Conservation (phyloP, 1,140 invertebrate genomes). For the Hylyphantes graminicola region DNA sequence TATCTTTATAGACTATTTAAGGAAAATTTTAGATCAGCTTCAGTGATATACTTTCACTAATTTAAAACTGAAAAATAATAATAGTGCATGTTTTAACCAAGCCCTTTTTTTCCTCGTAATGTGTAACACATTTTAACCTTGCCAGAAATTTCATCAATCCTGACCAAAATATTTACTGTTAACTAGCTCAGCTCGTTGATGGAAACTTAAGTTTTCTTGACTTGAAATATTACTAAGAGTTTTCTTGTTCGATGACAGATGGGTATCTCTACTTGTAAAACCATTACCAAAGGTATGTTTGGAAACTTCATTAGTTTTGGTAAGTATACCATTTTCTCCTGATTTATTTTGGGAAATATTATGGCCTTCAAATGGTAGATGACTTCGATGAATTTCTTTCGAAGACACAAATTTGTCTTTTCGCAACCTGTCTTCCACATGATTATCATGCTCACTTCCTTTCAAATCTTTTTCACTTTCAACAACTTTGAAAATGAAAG, state of each 20-base stretch:
- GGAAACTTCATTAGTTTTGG: slow-evolving; percentile 10
- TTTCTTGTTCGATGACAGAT: slow-evolving; percentile 17
- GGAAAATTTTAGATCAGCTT: too few species aligned
- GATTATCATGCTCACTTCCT: slow-evolving; percentile 22
- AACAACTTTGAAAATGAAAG: slow-evolving; percentile 67
- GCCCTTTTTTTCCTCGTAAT: too few species aligned
- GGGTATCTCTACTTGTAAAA: slow-evolving; percentile 31
- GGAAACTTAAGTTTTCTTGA: slow-evolving; percentile 66
- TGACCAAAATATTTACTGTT: slow-evolving; percentile 48
- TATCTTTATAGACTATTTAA: too few species aligned
- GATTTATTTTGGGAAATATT: slow-evolving; percentile 5
- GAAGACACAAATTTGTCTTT: slow-evolving; percentile 33
- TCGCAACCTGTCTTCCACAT: slow-evolving; percentile 39
- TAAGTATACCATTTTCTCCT: not conserved
- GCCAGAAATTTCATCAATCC: too few species aligned
- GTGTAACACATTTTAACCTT: too few species aligned
- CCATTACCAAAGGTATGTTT: slow-evolving; percentile 14
- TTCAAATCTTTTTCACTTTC: slow-evolving; percentile 47
- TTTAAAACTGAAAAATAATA: too few species aligned
- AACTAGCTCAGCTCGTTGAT: slow-evolving; percentile 51
- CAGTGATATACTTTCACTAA: too few species aligned
- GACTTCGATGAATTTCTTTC: slow-evolving; percentile 51
- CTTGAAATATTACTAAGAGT: slow-evolving; percentile 11
- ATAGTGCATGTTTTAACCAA: too few species aligned
- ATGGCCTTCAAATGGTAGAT: slow-evolving; percentile 31